Evolutionary conservation across 2,797 vertebrate species (phyloP), one percentile per base, ranked within the genome.

Genomic region (Peromyscus eremicus): DNA sequence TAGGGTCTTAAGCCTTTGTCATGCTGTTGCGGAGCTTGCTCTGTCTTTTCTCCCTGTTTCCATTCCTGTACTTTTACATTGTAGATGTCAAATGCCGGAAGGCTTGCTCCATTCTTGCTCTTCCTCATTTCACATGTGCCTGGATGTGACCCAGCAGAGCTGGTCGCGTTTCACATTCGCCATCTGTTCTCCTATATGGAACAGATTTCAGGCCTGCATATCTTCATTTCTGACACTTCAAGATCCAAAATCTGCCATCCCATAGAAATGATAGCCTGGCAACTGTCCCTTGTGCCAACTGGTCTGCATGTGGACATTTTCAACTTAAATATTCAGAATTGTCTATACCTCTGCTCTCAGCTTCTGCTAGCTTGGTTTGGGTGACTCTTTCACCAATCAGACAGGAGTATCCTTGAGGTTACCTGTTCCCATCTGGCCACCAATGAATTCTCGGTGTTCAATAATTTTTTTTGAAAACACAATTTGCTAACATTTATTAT

Each of bases 161-260:
- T 80, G 49, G 85, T 95, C 79, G 89, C 21, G 49, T 82, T 79
- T 96, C 89, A 94, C 70, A 76, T 73, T 88, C 40, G 79, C 91
- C 94, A 97, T 94, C 87, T 93, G 90, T 70, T 93, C 64, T 87
- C 34, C 52, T 77, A 49, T n/a, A 62, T 71, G n/a, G 27, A 96
- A 86, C 68, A 95, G 94, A 97, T 96, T 97, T 95, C 83, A 43
- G 86, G 37, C 16, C 75, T 89, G 21, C n/a, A 71, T 95, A 25
- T 92, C 91, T 92, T 96, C 46, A 79, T 70, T 95, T 87, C 66
- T 92, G 76, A 62, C 46, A 84, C 60, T 60, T 86, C 37, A 40
- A 64, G 29, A 83, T 92, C 43, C 66, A 89, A 68, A 95, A 91
- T 70, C 40, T 37, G 19, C 79, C 73, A 34, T 76, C 32, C 29